Conservation (phyloP, 1,140 invertebrate species). For the Eciton burchellii region DNA sequence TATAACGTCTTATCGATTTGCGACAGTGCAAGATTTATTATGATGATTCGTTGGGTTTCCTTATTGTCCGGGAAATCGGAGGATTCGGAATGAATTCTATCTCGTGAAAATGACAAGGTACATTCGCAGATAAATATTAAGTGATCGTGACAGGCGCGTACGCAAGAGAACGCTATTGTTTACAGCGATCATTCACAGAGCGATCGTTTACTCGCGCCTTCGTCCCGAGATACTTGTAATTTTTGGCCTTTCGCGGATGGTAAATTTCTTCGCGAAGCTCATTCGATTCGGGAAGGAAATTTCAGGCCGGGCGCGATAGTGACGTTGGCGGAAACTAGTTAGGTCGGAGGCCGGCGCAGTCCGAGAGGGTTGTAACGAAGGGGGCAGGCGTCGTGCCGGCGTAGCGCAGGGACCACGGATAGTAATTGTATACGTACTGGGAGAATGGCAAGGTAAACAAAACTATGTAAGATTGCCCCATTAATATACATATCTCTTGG, state of each 20-base stretch:
- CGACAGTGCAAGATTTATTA: not conserved
- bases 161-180: no score
- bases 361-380: slow-evolving; percentile 29
- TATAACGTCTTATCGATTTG: slow-evolving; percentile 2
- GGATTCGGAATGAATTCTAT: no score
- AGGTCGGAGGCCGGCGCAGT: slow-evolving; percentile 23
- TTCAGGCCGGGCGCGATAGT: slow-evolving; percentile 16
- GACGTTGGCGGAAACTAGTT: slow-evolving; percentile 64
- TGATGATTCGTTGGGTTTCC: not conserved
- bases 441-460: slow-evolving; percentile 86
- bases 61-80: not conserved
- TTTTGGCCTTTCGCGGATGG: slow-evolving; percentile 7
- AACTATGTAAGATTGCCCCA: slow-evolving; percentile 87
- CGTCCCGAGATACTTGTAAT: no score
- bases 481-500: slow-evolving; percentile 86
- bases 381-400: slow-evolving; percentile 66
- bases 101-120: no score
- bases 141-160: no score
- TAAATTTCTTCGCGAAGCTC: slow-evolving; percentile 12
- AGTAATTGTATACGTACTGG: slow-evolving; percentile 85
- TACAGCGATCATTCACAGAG: no score
- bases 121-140: no score
- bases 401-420: slow-evolving; percentile 75
- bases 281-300: not conserved
- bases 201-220: no score